Base-by-base conservation (phyloP, 2,888 invertebrate genomes). In the Taphrorychus bicolor region DNA sequence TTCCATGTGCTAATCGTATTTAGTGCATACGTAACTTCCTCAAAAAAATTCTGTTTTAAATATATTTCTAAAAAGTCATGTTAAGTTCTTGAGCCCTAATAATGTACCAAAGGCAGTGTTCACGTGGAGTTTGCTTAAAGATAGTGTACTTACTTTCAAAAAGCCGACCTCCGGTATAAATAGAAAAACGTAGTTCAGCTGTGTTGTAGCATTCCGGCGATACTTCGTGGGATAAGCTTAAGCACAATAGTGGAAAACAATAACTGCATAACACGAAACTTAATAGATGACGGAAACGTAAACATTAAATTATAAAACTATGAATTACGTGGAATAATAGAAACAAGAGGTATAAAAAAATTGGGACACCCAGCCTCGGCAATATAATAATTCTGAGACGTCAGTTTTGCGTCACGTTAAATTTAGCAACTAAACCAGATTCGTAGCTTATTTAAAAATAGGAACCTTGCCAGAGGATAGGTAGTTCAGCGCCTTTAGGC, bases 391-490 rank as follows among this genome's bases (percentile, higher is more conserved):
- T 61, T 69, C 49, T 65, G 48, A 58, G 65, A 69, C 69, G 69
- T 69, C 65, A 69, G 58, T 60, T 69, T 48, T 24, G 61, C 65
- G 69, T 69, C 65, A 69, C 53, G 41, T 65, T 60, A 57, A 22
- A 62, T 69, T 69, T 58, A 69, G 61, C 58, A 65, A 48, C 60
- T 60, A 60, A 61, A 60, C 42, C 57, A 64, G 60, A 51, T 69
- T 57, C 60, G 65, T 61, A 41, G 61, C 70, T 70, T 70, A 70
- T 60, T 59, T 68, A 68, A 70, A 70, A 67, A 21, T 48, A 59
- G 70, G 70, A 70, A 67, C 67, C 32, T 67, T 68, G 70, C 70
- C 70, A 70, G 67, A 68, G 62, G 60, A 51, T 51, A 65, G 52
- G 49, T 65, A 59, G 56, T 63, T 63, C 63, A 45, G 62, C 58